Conservation (phyloP, 2,888 invertebrate species). For the Brachypalpus laphriformis region DNA sequence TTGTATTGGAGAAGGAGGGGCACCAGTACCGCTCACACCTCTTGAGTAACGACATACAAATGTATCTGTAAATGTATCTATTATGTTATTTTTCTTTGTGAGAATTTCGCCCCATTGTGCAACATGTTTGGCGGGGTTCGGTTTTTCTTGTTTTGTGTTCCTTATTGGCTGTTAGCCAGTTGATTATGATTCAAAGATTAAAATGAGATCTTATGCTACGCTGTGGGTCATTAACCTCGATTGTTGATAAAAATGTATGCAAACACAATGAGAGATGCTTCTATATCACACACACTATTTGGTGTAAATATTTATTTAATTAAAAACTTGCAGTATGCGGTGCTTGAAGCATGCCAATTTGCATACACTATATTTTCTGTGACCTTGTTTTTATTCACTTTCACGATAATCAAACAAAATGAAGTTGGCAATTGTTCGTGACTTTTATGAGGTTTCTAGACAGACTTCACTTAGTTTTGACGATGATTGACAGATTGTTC, state of each 20-base stretch:
- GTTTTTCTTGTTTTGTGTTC: slow-evolving; percentile 3
- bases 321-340: background rate
- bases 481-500: background rate
- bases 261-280: background rate
- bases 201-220: slow-evolving; percentile 8
- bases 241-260: slow-evolving; percentile 9
- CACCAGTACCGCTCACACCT: too few relatives aligned
- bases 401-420: background rate
- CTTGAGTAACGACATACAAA: background rate
- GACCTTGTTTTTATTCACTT: slow-evolving; percentile 33
- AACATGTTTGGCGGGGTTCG: slow-evolving; percentile 9
- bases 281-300: background rate
- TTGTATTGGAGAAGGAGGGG: background rate
- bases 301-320: slow-evolving; percentile 25
- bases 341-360: background rate
- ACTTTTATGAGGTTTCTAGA: background rate
- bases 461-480: background rate
- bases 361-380: background rate
- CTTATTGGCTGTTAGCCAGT: slow-evolving; percentile 22
- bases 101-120: slow-evolving; percentile 14
- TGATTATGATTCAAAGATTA: slow-evolving; percentile 45
- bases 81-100: background rate
- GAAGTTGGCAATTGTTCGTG: background rate
- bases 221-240: slow-evolving; percentile 30
- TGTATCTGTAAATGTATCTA: background rate